Evolutionary conservation across 1,140 invertebrate species (phyloP).

Genomic region (Drosophila athabasca): DNA sequence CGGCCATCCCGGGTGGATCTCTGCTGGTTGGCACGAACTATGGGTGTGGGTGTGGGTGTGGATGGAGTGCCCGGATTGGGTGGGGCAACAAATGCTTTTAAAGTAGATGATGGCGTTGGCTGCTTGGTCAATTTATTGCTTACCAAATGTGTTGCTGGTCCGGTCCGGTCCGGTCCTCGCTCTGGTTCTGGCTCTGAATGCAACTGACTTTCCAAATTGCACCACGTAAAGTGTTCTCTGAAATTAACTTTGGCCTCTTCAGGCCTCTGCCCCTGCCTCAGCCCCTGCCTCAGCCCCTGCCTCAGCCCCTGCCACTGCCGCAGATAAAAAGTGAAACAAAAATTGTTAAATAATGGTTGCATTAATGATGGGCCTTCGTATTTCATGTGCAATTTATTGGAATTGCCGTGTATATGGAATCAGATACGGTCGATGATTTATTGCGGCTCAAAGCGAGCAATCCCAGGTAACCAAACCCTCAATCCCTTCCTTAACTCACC

Average conservation of each 20-base stretch:
- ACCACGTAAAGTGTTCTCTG: conserved; percentile 62
- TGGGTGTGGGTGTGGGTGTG: conserved; percentile 2
- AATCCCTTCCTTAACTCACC: too few species aligned
- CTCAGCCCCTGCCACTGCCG: conserved; percentile 16
- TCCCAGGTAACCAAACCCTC: too few species aligned
- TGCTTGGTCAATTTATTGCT: conserved; percentile 75
- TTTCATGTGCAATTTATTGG: conserved; percentile 20
- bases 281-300: conserved; percentile 8
- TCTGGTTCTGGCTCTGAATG: conserved; percentile 22
- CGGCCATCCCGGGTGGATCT: conserved; percentile 16
- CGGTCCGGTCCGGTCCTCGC: neutral
- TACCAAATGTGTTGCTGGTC: conserved; percentile 61
- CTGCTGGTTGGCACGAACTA: conserved; percentile 20
- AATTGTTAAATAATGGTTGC: conserved; percentile 45
- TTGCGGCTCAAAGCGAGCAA: too few species aligned
- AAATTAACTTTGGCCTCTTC: conserved; percentile 66
- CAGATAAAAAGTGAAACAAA: conserved; percentile 44
- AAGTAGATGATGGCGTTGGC: conserved; percentile 66
- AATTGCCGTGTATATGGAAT: conserved; percentile 4
- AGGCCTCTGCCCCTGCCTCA: conserved; percentile 19
- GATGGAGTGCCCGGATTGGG: conserved; percentile 15
- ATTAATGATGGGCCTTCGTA: conserved; percentile 45
- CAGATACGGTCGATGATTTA: neutral
- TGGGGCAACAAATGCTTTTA: conserved; percentile 68
- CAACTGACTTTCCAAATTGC: conserved; percentile 56